phyloP scores from a whole-genome alignment of 2,113 vertebrate species.

The Colistium nudipinnis region DNA sequence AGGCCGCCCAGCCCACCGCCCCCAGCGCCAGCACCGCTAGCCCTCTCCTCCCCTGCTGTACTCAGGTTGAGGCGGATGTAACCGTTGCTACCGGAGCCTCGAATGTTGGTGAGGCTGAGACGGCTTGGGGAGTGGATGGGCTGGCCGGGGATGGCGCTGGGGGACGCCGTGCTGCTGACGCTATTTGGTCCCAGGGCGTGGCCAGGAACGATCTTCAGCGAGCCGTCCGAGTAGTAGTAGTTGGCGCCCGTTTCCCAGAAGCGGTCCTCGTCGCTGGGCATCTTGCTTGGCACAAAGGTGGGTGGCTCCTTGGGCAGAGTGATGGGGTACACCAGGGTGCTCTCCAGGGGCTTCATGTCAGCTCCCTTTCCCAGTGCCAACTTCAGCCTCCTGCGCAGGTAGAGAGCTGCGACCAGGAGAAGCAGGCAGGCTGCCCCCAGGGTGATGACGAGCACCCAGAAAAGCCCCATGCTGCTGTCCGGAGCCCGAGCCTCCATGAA shows the following conservation, averaged over 20 bases:
- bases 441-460: slow-evolving; percentile 93
- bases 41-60: slow-evolving; percentile 86
- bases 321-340: slow-evolving; percentile 93
- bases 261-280: slow-evolving; percentile 86
- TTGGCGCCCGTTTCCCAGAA: slow-evolving; percentile 94
- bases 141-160: slow-evolving; percentile 91
- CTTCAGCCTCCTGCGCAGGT: slow-evolving; percentile 88
- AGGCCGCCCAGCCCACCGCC: slow-evolving; percentile 77
- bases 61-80: slow-evolving; percentile 94
- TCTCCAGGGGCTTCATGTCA: slow-evolving; percentile 89
- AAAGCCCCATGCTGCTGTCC: slow-evolving; percentile 88
- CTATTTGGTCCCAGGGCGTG: slow-evolving; percentile 87
- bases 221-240: slow-evolving; percentile 95
- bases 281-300: slow-evolving; percentile 88
- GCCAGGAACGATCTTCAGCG: slow-evolving; percentile 95
- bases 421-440: slow-evolving; percentile 88
- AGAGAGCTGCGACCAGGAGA: slow-evolving; percentile 86
- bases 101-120: slow-evolving; percentile 90
- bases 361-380: slow-evolving; percentile 89
- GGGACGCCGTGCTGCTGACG: slow-evolving; percentile 81
- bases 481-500: slow-evolving; percentile 90
- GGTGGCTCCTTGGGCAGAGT: slow-evolving; percentile 92
- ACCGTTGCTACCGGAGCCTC: slow-evolving; percentile 92
- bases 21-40: slow-evolving; percentile 84
- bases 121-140: slow-evolving; percentile 92